These are phyloP conservation scores for Podarcis cretensis DNA, from an alignment of 2,113 vertebrate genomes.

Conservation along the genomic window DNA sequence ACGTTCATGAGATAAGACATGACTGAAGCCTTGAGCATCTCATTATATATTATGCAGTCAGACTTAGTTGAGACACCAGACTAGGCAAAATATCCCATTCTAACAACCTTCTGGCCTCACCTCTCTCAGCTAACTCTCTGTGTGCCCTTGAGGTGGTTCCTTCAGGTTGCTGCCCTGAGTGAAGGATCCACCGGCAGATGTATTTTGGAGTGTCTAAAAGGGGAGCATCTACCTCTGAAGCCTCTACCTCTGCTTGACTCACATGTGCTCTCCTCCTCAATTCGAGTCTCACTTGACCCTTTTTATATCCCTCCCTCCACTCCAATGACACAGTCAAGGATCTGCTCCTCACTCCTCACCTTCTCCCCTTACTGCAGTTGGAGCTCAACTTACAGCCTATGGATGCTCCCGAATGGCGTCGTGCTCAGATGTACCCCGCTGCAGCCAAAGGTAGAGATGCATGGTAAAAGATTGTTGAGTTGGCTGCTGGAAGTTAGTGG, in stretches of 20 bases:
- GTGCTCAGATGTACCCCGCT: too few relatives aligned
- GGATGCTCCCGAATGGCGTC: background rate
- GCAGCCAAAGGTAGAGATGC: background rate
- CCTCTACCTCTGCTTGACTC: background rate
- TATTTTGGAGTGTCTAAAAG: background rate
- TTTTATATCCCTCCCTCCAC: background rate
- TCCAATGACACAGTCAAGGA: background rate
- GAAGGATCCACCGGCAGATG: background rate
- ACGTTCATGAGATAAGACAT: background rate
- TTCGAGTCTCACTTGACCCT: background rate
- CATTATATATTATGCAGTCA: background rate
- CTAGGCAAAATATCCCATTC: background rate
- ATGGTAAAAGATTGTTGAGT: background rate
- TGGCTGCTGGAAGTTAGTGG: background rate
- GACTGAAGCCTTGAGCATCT: background rate
- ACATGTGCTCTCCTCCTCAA: background rate
- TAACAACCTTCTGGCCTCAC: too few relatives aligned
- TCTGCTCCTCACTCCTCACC: too few relatives aligned
- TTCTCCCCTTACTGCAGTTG: background rate
- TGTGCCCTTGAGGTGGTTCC: background rate
- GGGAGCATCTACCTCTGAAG: background rate
- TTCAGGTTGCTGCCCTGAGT: too few relatives aligned
- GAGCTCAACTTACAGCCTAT: background rate
- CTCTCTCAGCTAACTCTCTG: background rate
- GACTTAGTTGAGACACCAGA: background rate